These are phyloP conservation scores for Capitella teleta DNA, from an alignment of 1,140 invertebrate species.

Conservation along the genomic window DNA sequence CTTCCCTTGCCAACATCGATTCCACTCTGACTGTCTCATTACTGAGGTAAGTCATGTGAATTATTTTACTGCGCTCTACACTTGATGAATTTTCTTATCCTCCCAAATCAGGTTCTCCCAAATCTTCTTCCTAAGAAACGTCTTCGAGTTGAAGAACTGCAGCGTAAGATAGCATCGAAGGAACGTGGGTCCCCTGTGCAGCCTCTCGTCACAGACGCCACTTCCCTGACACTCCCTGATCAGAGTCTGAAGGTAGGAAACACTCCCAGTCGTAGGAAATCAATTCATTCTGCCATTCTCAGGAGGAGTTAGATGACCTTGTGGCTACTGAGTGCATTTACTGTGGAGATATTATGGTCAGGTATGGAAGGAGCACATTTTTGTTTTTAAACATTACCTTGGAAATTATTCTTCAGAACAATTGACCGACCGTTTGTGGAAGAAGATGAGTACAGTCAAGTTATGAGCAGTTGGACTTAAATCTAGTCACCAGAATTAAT, in stretches of 20 bases:
- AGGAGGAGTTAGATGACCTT: slow-evolving; percentile 75
- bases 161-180: slow-evolving; percentile 31
- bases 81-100: background rate
- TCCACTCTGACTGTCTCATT: slow-evolving; percentile 87
- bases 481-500: slow-evolving; percentile 3
- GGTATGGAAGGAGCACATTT: slow-evolving; percentile 20
- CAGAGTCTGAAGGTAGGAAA: background rate
- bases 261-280: background rate
- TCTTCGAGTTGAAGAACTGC: slow-evolving; percentile 45
- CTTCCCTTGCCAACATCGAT: slow-evolving; percentile 88
- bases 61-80: background rate
- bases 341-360: slow-evolving; percentile 86
- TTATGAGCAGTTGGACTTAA: slow-evolving; percentile 3
- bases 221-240: slow-evolving; percentile 3
- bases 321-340: slow-evolving; percentile 83
- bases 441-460: background rate
- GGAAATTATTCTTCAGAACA: background rate
- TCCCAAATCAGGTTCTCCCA: slow-evolving; percentile 44
- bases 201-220: too few relatives aligned
- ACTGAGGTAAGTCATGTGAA: slow-evolving; percentile 50
- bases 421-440: background rate
- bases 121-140: slow-evolving; percentile 47
- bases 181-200: too few relatives aligned
- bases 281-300: slow-evolving; percentile 9
- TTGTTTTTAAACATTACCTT: background rate